Evolutionary conservation across 2,888 invertebrate species (phyloP).

Genomic region (Plagiodera versicolora): DNA sequence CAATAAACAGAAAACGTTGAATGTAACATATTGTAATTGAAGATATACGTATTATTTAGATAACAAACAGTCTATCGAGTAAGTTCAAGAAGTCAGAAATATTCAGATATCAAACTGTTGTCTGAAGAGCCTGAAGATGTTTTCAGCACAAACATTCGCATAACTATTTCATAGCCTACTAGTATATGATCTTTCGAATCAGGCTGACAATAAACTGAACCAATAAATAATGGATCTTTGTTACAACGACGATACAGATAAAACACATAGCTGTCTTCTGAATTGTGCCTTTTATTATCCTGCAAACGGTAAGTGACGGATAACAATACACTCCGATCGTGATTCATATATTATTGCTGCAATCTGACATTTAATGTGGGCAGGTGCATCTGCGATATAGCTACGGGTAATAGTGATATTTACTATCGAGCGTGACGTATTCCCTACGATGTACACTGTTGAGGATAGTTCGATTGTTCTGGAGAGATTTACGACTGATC

Average conservation of each 20-base stretch:
- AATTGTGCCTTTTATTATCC: background rate
- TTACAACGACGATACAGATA: background rate
- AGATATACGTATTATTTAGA: no score
- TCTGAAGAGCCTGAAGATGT: no score
- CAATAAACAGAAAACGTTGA: no score
- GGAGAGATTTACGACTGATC: background rate
- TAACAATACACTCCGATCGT: slow-evolving; percentile 18
- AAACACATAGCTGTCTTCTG: background rate
- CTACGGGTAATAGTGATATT: slow-evolving; percentile 22
- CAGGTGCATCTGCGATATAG: slow-evolving; percentile 18
- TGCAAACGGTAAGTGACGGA: background rate
- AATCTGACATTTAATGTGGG: slow-evolving; percentile 25
- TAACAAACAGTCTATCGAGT: no score
- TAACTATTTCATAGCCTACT: no score
- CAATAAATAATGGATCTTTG: no score
- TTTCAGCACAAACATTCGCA: no score
- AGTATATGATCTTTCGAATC: no score
- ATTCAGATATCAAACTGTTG: no score
- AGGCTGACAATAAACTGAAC: no score
- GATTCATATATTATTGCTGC: slow-evolving; percentile 26
- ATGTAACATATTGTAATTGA: no score
- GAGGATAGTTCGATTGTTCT: background rate
- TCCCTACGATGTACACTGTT: background rate
- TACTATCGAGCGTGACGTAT: slow-evolving; percentile 19
- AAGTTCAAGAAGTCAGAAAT: no score